Evolutionary conservation across 2,888 invertebrate genomes (phyloP).

Genomic region (Parochlus steinenii): DNA sequence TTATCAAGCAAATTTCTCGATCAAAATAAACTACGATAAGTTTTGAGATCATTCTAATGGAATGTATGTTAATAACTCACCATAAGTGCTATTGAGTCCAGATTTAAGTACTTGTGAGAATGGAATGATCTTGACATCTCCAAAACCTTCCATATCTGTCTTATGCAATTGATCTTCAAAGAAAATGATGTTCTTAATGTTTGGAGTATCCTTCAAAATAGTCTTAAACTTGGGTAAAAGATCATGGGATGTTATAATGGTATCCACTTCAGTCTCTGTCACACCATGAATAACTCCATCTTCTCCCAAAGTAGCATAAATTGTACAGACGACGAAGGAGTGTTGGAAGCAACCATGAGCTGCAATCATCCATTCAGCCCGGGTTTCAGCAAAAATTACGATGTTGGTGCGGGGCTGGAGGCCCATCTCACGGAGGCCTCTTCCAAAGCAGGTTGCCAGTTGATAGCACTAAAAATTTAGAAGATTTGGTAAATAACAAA

Average conservation of each 20-base stretch:
- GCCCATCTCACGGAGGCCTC: conserved; percentile 68
- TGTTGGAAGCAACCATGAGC: conserved; percentile 93
- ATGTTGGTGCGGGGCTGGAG: conserved; percentile 56
- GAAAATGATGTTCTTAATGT: conserved; percentile 62
- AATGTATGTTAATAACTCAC: conserved; percentile 21
- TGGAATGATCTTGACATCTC: conserved; percentile 51
- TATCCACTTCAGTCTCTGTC: conserved; percentile 88
- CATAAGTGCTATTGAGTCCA: conserved; percentile 36
- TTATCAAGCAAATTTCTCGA: neutral
- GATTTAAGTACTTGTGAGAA: conserved; percentile 52
- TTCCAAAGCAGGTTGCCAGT: conserved; percentile 62
- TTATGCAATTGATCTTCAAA: conserved; percentile 75
- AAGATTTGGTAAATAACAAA: too few species aligned
- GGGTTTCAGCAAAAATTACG: conserved; percentile 92
- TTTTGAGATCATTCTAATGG: neutral
- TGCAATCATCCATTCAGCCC: conserved; percentile 95
- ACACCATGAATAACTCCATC: conserved; percentile 94
- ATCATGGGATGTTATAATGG: conserved; percentile 85
- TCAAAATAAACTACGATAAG: conserved; percentile 1
- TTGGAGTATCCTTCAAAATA: conserved; percentile 53
- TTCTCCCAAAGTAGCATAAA: conserved; percentile 93
- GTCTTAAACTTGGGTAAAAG: conserved; percentile 79
- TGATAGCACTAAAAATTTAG: too few species aligned
- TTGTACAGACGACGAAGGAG: conserved; percentile 87
- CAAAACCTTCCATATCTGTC: conserved; percentile 50